Percentiles rank a stretch among this genome's conserved stretches.
Conservation (phyloP, 2,797 vertebrate species). For the Smutsia temminckii region DNA sequence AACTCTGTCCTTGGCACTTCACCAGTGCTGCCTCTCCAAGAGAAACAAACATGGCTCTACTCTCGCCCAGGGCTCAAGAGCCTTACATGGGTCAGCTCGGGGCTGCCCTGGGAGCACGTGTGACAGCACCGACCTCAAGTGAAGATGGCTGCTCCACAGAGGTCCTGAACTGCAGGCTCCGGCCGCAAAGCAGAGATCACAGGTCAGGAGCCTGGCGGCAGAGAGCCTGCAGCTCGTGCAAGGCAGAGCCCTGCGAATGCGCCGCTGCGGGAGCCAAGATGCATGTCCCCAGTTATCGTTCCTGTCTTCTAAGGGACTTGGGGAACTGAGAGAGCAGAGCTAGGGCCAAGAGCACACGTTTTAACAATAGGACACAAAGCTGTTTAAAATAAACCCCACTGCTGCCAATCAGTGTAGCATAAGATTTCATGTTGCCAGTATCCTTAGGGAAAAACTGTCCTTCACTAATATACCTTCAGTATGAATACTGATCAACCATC, state of each 20-base stretch:
- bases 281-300: not conserved
- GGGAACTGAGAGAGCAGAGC: not conserved
- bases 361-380: not conserved
- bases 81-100: not conserved
- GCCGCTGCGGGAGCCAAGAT: not conserved
- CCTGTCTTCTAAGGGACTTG: not conserved
- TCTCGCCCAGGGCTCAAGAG: not conserved
- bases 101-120: not conserved
- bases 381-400: conserved; percentile 9
- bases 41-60: not conserved
- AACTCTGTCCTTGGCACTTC: not conserved
- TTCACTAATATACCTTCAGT: not conserved
- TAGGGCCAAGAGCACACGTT: not conserved
- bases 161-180: not conserved
- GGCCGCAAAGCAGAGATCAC: not conserved
- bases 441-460: not conserved
- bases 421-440: not conserved
- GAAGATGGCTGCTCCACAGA: not conserved
- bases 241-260: not conserved
- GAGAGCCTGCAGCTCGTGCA: not conserved
- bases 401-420: not conserved
- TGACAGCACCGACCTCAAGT: not conserved
- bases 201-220: not conserved
- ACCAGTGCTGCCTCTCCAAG: not conserved
- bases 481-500: not conserved